A percentile compares a stretch with the other conserved stretches of the same genome.
phyloP scores from a whole-genome alignment of 2,797 vertebrate species.

The Channallabes apus region DNA sequence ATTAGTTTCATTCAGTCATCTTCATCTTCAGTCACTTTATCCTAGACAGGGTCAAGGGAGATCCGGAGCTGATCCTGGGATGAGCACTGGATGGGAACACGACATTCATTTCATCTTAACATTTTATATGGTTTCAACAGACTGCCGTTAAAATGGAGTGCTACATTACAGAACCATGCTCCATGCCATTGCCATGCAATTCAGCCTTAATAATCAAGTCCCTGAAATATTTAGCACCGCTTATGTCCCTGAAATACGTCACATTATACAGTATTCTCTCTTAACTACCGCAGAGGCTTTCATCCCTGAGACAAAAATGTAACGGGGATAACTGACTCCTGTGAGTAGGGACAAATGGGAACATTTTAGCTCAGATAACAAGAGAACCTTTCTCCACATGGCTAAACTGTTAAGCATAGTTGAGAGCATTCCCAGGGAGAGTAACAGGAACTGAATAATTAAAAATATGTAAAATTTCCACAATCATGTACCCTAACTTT shows the following conservation, averaged over 20 bases:
- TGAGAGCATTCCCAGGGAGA: neutral
- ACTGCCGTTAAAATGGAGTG: neutral
- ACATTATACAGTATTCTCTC: neutral
- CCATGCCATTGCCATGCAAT: neutral
- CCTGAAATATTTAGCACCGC: neutral
- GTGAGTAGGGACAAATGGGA: neutral
- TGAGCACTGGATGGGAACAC: neutral
- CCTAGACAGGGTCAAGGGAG: neutral
- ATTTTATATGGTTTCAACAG: neutral
- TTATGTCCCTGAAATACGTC: neutral
- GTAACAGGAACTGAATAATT: neutral
- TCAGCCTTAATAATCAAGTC: neutral
- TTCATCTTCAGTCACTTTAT: neutral
- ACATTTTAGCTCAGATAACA: conserved; percentile 24
- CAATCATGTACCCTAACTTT: neutral
- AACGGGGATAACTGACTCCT: conserved; percentile 16
- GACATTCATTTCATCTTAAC: neutral
- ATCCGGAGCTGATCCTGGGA: neutral
- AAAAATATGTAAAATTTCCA: neutral
- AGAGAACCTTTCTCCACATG: conserved; percentile 14
- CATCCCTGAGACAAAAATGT: neutral
- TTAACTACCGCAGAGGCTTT: neutral
- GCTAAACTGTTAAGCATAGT: conserved; percentile 8
- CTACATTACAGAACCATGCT: neutral
- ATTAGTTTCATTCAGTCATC: neutral